A percentile compares a stretch with the other conserved stretches of the same genome.
These are phyloP conservation scores for Heliopora coerulea DNA, from an alignment of 92 coral and sea anemone species.

Conservation along the genomic window DNA sequence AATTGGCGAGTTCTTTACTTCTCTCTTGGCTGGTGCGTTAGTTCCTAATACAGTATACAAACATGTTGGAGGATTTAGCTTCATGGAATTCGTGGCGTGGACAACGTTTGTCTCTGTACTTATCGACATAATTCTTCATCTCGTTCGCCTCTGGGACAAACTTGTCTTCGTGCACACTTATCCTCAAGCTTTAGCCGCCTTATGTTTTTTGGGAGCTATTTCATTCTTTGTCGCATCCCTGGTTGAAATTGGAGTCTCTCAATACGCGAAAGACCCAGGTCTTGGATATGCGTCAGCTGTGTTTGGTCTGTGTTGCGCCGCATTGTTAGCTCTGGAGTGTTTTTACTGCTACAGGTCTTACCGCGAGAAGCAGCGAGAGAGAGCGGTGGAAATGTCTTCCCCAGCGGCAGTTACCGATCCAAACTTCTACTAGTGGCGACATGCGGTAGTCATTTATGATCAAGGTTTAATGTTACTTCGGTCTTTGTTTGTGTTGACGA, in stretches of 20 bases:
- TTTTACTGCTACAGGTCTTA: constrained; percentile 60
- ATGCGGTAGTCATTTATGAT: too few species aligned
- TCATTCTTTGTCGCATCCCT: constrained; percentile 66
- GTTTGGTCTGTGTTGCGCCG: constrained; percentile 70
- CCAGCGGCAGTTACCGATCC: constrained; percentile 9
- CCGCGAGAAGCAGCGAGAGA: constrained; percentile 66
- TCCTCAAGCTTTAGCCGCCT: constrained; percentile 56
- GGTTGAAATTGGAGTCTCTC: constrained; percentile 61
- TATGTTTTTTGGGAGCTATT: constrained; percentile 63
- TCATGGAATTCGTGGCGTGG: constrained; percentile 85
- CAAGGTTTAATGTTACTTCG: too few species aligned
- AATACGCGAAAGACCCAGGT: constrained; percentile 14
- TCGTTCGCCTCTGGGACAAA: constrained; percentile 85
- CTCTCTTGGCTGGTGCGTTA: constrained; percentile 16
- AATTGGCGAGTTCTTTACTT: constrained; percentile 29
- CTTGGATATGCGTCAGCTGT: constrained; percentile 71
- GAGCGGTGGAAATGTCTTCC: constrained; percentile 7
- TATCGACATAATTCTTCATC: constrained; percentile 77
- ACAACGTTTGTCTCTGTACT: constrained; percentile 74
- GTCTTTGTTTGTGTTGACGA: too few species aligned
- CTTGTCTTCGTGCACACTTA: constrained; percentile 75
- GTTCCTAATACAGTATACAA: constrained; percentile 3
- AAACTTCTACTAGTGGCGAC: neutral
- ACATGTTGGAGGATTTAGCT: constrained; percentile 49
- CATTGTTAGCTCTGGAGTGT: constrained; percentile 66